These are phyloP conservation scores for Tigriopus californicus DNA, from an alignment of 2,888 invertebrate genomes.

Conservation along the genomic window DNA sequence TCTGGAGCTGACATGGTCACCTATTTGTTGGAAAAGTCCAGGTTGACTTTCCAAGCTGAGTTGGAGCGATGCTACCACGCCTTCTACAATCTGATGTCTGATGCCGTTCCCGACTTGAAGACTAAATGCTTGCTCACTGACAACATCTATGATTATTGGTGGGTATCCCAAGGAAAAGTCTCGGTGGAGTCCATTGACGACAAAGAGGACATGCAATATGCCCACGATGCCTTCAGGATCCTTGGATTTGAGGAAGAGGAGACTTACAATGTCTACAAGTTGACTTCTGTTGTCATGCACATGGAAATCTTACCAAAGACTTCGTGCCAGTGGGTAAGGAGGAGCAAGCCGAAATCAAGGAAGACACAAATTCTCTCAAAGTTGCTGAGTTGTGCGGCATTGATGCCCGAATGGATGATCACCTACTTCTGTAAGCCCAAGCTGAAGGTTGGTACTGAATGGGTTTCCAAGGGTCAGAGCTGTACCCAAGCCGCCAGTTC, in stretches of 20 bases:
- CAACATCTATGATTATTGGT: conserved; percentile 33
- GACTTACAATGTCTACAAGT: conserved; percentile 90
- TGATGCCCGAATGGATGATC: conserved; percentile 69
- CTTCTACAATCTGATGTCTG: conserved; percentile 99
- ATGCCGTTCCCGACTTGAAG: conserved; percentile 63
- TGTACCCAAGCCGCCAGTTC: conserved; percentile 59
- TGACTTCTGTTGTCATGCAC: conserved; percentile 96
- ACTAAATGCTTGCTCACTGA: conserved; percentile 34
- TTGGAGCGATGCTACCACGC: conserved; percentile 99
- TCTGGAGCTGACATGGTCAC: conserved; percentile 99
- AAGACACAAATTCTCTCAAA: conserved; percentile 27
- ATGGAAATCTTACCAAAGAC: conserved; percentile 83
- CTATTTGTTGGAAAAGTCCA: conserved; percentile 98
- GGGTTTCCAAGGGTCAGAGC: conserved; percentile 93
- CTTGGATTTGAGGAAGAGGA: conserved; percentile 94
- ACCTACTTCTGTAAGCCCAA: conserved; percentile 90
- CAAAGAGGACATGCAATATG: conserved; percentile 16
- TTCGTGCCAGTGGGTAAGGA: conserved; percentile 99
- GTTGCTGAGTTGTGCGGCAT: conserved; percentile 80
- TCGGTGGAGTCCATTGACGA: conserved; percentile 16
- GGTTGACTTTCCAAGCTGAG: conserved; percentile 97
- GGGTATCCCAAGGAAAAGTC: conserved; percentile 32
- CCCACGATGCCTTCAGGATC: conserved; percentile 80
- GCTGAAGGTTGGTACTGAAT: conserved; percentile 98
- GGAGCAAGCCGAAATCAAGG: conserved; percentile 97